Conservation (phyloP, 2,113 vertebrate genomes). For the Cricetomys ansorgei region DNA sequence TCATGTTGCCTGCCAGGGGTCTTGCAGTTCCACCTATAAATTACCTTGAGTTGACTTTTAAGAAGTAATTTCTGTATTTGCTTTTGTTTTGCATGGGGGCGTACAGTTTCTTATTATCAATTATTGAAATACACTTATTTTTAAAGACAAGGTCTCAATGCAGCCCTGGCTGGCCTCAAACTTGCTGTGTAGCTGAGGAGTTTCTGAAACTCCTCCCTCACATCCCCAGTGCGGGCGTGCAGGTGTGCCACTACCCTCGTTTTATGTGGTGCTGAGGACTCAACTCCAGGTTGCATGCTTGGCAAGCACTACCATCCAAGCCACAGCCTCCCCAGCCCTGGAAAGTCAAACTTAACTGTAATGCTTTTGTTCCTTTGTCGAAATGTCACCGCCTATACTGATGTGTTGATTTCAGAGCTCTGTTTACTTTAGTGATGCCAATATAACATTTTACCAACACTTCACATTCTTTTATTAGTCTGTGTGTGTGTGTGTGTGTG, state of each 20-base stretch:
- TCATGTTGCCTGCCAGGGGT: background rate
- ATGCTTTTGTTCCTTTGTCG: background rate
- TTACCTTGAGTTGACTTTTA: background rate
- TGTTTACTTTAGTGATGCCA: background rate
- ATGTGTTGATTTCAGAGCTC: background rate
- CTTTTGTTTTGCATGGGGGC: background rate
- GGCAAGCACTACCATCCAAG: background rate
- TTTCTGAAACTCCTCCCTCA: background rate
- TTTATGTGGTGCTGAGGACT: background rate
- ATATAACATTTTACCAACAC: background rate
- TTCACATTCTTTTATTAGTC: background rate
- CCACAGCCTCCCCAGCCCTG: background rate
- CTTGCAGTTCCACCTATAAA: background rate
- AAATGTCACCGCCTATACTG: background rate
- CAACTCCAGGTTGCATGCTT: background rate
- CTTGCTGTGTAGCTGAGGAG: background rate
- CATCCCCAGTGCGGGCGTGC: background rate
- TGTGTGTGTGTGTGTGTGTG: background rate
- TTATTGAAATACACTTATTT: background rate
- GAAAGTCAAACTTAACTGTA: background rate
- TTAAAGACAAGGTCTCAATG: background rate
- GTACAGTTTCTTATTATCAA: background rate
- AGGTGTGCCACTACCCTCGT: background rate
- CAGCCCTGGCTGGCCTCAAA: background rate
- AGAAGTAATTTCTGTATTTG: background rate